Evolutionary conservation across 2,797 vertebrate genomes (phyloP).

Genomic region (Muscicapa striata): DNA sequence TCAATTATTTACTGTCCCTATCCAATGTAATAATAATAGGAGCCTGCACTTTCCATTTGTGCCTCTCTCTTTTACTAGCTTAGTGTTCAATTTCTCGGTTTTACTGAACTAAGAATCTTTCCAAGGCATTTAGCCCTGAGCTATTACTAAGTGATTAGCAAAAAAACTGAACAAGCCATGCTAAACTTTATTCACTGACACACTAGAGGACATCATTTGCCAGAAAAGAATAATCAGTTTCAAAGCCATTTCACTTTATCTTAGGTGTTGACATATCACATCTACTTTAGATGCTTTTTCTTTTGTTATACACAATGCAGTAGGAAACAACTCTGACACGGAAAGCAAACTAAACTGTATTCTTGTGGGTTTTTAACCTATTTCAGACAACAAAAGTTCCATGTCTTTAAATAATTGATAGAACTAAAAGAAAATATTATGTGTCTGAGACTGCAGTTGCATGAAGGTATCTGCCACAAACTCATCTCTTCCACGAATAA

Average conservation of each 20-base stretch:
- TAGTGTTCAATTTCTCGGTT: neutral
- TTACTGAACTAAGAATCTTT: conserved; percentile 26
- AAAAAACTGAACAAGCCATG: neutral
- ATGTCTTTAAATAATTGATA: neutral
- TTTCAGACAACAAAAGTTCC: neutral
- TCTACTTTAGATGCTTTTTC: neutral
- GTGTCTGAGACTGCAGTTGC: neutral
- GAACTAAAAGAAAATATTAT: neutral
- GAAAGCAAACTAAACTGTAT: neutral
- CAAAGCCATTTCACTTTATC: conserved; percentile 1
- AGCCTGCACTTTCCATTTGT: neutral
- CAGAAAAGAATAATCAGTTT: conserved; percentile 11
- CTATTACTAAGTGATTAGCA: conserved; percentile 45
- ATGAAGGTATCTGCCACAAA: neutral
- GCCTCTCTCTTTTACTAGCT: neutral
- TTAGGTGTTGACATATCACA: neutral
- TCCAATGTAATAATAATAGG: conserved; percentile 67
- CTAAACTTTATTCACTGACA: neutral
- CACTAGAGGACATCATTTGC: neutral
- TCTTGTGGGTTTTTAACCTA: rapidly evolving
- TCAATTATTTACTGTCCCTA: conserved; percentile 73
- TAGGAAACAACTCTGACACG: neutral
- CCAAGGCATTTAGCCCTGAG: conserved; percentile 36
- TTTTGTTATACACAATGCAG: neutral
- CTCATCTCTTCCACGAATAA: neutral